Percentiles rank a stretch among this genome's conserved stretches.
These are phyloP conservation scores for Onychomys arenicola DNA, from an alignment of 2,797 vertebrate genomes.

Conservation along the genomic window DNA sequence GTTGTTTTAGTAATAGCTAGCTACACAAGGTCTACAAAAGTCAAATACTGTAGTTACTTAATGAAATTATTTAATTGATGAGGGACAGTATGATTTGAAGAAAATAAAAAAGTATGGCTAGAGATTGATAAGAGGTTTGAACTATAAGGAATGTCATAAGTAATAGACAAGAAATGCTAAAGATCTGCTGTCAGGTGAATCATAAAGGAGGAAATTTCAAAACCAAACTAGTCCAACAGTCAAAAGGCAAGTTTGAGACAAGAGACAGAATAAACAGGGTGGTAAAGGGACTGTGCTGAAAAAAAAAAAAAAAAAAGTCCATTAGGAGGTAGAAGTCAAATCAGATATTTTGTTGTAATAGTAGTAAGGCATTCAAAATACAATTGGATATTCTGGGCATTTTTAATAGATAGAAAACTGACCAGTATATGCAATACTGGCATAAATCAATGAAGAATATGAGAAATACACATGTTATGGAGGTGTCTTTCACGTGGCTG, in stretches of 20 bases:
- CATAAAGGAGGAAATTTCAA: neutral
- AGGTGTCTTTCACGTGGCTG: neutral
- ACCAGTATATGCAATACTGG: neutral
- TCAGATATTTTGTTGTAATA: neutral
- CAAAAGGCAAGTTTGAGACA: neutral
- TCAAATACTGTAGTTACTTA: too few species aligned
- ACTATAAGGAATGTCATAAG: neutral
- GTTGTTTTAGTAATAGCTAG: neutral
- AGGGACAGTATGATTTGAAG: neutral
- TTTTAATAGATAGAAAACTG: neutral
- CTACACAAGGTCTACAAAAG: neutral
- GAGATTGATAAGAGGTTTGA: neutral
- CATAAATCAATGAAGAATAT: neutral
- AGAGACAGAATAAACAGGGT: rapidly evolving
- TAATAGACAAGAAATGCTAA: neutral
- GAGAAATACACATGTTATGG: neutral
- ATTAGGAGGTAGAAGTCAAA: neutral
- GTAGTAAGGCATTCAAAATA: neutral
- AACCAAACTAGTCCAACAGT: neutral
- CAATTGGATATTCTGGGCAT: neutral
- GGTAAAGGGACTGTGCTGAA: rapidly evolving
- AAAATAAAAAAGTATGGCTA: neutral
- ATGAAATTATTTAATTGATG: neutral
- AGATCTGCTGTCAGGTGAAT: neutral
- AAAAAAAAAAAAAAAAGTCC: neutral